Evolutionary conservation across 92 coral and sea anemone genomes (phyloP).

Genomic region (Epizoanthus illoricatus): DNA sequence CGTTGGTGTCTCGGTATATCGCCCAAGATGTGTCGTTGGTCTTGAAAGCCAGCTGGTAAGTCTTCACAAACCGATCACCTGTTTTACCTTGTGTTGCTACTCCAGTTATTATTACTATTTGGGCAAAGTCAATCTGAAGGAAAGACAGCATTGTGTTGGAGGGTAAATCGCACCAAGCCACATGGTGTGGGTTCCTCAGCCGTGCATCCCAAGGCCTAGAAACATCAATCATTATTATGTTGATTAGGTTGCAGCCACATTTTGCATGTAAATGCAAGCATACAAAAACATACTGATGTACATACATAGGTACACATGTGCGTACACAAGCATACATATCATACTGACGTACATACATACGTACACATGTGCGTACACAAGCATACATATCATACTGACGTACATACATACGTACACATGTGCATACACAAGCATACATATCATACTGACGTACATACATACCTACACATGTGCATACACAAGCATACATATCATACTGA

Average conservation of each 20-base stretch:
- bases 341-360: no score
- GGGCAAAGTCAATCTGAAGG: slow-evolving; percentile 43
- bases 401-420: no score
- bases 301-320: no score
- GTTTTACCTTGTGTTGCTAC: slow-evolving; percentile 48
- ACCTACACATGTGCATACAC: no score
- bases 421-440: no score
- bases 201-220: slow-evolving; percentile 28
- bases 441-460: no score
- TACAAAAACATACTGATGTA: neutral
- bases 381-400: no score
- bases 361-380: no score
- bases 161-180: slow-evolving; percentile 29
- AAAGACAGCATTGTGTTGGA: neutral
- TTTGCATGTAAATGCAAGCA: neutral
- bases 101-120: slow-evolving; percentile 36
- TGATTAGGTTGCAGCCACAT: neutral
- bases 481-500: no score
- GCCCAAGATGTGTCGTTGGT: slow-evolving; percentile 14
- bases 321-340: no score
- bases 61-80: slow-evolving; percentile 22
- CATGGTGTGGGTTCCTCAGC: neutral
- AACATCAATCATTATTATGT: neutral
- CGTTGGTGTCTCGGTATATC: neutral
- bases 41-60: slow-evolving; percentile 18